These are phyloP conservation scores for Harpagifer antarcticus DNA, from an alignment of 2,797 vertebrate genomes.

Conservation along the genomic window DNA sequence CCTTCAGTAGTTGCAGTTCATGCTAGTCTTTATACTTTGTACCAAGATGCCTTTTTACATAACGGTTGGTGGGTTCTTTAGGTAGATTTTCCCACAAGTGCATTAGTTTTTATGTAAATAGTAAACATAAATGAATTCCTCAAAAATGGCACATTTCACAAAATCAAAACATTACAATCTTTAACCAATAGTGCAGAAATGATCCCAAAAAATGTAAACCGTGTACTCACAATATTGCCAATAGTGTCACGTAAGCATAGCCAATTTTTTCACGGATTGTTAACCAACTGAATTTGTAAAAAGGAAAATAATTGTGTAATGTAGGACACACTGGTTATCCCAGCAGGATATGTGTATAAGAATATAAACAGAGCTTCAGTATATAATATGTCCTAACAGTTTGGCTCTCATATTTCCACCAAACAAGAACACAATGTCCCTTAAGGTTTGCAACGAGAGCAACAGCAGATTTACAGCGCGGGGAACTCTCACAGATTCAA, in stretches of 20 bases:
- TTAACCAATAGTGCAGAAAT: neutral
- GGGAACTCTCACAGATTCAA: slow-evolving; percentile 2
- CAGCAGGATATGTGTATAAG: neutral
- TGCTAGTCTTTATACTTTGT: slow-evolving; percentile 9
- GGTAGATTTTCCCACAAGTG: neutral
- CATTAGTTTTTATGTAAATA: neutral
- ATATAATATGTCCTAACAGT: slow-evolving; percentile 18
- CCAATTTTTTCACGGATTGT: neutral
- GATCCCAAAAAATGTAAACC: neutral
- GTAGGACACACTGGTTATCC: too few species aligned
- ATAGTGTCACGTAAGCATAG: neutral
- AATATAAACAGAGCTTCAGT: slow-evolving; percentile 19
- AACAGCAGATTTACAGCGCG: slow-evolving; percentile 39
- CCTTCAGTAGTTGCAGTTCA: slow-evolving; percentile 14
- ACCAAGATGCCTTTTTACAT: neutral
- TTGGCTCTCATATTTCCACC: neutral
- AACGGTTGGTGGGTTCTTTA: neutral
- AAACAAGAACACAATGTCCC: slow-evolving; percentile 35
- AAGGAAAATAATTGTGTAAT: slow-evolving; percentile 4
- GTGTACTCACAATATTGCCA: neutral
- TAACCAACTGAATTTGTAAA: neutral
- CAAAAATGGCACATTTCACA: neutral
- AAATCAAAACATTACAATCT: slow-evolving; percentile 3
- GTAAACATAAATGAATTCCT: neutral
- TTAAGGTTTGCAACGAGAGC: slow-evolving; percentile 30